Evolutionary conservation across 2,113 vertebrate species (phyloP), one percentile per base, ranked within the genome.

Genomic region (Sciurus niger): DNA sequence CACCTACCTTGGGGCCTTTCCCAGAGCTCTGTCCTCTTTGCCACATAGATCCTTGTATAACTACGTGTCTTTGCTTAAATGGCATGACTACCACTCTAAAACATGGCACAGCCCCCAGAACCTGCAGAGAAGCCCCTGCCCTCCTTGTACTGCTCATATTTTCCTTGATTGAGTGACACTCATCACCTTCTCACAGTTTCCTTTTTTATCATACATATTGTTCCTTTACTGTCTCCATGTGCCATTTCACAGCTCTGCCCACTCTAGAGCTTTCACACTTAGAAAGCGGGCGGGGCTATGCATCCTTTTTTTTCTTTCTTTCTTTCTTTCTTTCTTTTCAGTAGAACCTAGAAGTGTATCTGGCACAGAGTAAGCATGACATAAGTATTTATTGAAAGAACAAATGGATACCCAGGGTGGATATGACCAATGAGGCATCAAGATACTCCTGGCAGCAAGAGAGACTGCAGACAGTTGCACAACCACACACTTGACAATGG

Each of bases 191-290:
- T 78, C 76, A 74, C 51, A 20, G n/a, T 74, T 78, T 84, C n/a
- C n/a, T 8, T 85, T 30, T 60, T 48, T 84, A 43, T 72, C 46
- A 46, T 34, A 72, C 2, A 11, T 25, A 55, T 11, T 55, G 28
- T 70, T 93, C 89, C 10, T 78, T 94, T 85, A 76, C 84, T 76
- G 25, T 93, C 73, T 91, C 85, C 63, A 83, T 76, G 55, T 17
- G 9, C 37, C 13, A 3, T 55, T 46, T 43, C 22, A 70, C 20
- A 70, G 24, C 12, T 30, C n/a, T 80, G 40, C 37, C 53, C 43
- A 28, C 34, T n/a, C 70, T 65, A 30, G 55, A 2, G 25, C 67
- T 70, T 68, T 70, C 17, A 68, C 67, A 70, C 32, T 68, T 68
- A 68, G 30, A 34, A 32, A 68, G 34, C 25, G 40, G 40, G 30